A percentile compares a stretch with the other conserved stretches of the same genome.
phyloP scores from a whole-genome alignment of 2,888 invertebrate species.

The Exephanes ischioxanthus region DNA sequence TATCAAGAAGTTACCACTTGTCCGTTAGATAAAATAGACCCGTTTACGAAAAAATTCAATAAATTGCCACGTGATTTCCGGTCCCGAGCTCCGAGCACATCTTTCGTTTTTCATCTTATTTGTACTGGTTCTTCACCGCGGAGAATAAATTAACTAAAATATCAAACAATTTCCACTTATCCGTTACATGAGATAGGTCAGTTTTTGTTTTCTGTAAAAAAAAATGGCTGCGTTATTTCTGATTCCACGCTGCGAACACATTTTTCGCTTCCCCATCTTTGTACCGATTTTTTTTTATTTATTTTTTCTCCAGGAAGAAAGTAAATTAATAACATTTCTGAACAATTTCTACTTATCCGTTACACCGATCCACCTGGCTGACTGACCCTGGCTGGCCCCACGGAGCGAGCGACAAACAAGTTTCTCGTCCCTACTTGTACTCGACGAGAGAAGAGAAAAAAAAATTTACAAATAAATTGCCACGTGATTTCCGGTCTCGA shows the following conservation, averaged over 20 bases:
- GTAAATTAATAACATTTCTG: not conserved
- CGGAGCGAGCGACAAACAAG: slow-evolving; percentile 37
- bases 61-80: no score
- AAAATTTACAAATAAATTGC: not conserved
- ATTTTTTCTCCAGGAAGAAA: no score
- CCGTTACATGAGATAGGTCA: not conserved
- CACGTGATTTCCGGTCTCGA: not conserved
- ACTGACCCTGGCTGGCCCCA: slow-evolving; percentile 24
- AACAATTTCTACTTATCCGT: not conserved
- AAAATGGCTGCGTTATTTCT: slow-evolving; percentile 4
- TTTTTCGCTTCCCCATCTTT: slow-evolving; percentile 31
- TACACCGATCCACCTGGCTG: slow-evolving; percentile 44
- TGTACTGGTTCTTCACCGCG: not conserved
- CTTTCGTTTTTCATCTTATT: no score
- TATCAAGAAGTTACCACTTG: no score
- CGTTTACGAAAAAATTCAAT: no score
- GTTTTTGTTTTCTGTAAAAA: not conserved
- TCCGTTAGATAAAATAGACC: no score
- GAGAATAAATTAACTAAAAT: slow-evolving; percentile 2
- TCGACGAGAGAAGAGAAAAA: slow-evolving; percentile 19
- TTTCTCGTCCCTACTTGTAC: slow-evolving; percentile 56
- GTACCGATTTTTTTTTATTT: not conserved
- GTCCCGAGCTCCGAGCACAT: no score
- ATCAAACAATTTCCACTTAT: slow-evolving; percentile 1
- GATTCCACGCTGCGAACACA: slow-evolving; percentile 3